Evolutionary conservation across 2,113 vertebrate genomes (phyloP).

Genomic region (Cyphomyrus plagiostoma): DNA sequence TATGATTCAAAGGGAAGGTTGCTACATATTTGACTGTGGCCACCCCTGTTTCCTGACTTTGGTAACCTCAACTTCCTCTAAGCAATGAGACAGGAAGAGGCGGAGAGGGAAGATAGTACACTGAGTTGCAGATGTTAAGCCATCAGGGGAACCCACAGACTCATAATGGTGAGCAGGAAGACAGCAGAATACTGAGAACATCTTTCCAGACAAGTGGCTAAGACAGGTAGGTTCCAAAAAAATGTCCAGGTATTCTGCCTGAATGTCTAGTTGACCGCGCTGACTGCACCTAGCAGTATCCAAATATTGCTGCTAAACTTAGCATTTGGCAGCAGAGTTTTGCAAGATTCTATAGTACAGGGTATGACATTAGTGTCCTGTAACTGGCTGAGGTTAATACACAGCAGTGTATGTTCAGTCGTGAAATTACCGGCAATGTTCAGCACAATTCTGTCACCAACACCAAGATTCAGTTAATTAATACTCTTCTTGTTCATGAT

Average conservation of each 20-base stretch:
- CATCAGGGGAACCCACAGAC: background rate
- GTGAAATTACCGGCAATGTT: background rate
- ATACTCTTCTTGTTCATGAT: background rate
- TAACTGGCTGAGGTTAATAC: background rate
- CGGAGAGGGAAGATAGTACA: background rate
- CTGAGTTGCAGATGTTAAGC: background rate
- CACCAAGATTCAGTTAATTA: background rate
- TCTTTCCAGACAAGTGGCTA: background rate
- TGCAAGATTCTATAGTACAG: background rate
- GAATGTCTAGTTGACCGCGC: background rate
- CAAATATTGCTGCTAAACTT: background rate
- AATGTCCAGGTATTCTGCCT: background rate
- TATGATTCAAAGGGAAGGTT: background rate
- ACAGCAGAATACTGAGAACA: background rate
- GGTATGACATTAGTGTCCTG: background rate
- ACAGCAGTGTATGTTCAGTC: background rate
- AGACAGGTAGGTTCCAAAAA: background rate
- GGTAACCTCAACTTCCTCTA: slow-evolving; percentile 3
- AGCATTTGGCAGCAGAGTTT: background rate
- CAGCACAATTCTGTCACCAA: background rate
- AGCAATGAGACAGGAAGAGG: slow-evolving; percentile 5
- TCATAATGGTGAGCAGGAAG: background rate
- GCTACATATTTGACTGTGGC: background rate
- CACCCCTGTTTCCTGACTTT: slow-evolving; percentile 11
- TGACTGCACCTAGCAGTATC: background rate